Evolutionary conservation across 2,888 invertebrate species (phyloP), one percentile per base, ranked within the genome.

Genomic region (Conomelus anceps): DNA sequence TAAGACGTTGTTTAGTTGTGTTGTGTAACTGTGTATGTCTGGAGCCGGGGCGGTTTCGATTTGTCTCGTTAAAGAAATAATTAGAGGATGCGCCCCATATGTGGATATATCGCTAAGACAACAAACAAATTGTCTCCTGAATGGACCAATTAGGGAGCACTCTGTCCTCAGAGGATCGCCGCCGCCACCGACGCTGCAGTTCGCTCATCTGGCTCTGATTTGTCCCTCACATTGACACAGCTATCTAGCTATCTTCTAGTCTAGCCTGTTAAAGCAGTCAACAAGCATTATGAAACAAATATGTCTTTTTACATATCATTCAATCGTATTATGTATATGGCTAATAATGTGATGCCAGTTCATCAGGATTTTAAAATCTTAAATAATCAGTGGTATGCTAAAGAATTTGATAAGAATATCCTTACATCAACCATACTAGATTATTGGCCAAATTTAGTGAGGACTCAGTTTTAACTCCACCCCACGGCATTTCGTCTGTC

Each of bases 61-160:
- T 86, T 86, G 86, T 86, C 86, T 86, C 86, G 86, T 86, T 86
- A 86, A 23, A 86, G 86, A 26, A 29, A 86, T 86, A 86, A 86
- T 86, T 86, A 86, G 86, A 29, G 86, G 86, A 86, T 86, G 86
- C 86, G 86, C 17, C 24, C 86, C 86, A 86, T 86, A 86, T 86
- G 86, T 86, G 86, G 86, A 63, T 63, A 63, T n/a, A 63, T 24
- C 26, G 24, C 86, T 86, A 86, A 86, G 86, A 86, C 86, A 86
- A 86, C 86, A 86, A 86, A 86, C 86, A 86, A 86, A 86, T 86
- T 86, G 86, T 86, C 86, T 23, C 29, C 86, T 86, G 86, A 86
- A 29, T 22, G 29, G 86, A 86, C 86, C 86, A 86, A 86, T 86
- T 86, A 86, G 86, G 26, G n/a, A 24, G 22, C 22, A n/a, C 23